These are phyloP conservation scores for Tiphia femorata DNA, from an alignment of 2,888 invertebrate species.

Conservation along the genomic window DNA sequence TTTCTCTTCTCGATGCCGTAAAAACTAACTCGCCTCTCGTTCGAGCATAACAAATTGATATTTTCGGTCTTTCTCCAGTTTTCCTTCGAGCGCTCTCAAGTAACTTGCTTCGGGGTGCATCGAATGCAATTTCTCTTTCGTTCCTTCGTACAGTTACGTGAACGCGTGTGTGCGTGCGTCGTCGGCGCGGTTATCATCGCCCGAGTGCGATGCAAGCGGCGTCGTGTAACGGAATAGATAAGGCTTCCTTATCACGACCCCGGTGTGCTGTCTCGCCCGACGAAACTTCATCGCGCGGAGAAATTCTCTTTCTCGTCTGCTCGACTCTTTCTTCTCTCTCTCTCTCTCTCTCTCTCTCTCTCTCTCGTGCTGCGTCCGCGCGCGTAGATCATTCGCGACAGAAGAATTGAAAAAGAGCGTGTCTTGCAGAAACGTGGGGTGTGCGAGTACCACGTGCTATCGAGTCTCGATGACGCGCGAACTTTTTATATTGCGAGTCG, in stretches of 20 bases:
- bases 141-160: slow-evolving; percentile 31
- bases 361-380: not conserved
- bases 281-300: slow-evolving; percentile 1
- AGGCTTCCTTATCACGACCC: slow-evolving; percentile 1
- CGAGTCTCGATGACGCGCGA: too few species aligned
- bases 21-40: too few species aligned
- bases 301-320: not conserved
- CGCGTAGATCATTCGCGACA: too few species aligned
- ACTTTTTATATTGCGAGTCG: too few species aligned
- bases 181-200: slow-evolving; percentile 37
- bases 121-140: not conserved
- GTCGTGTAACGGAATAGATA: slow-evolving; percentile 31
- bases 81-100: slow-evolving; percentile 3
- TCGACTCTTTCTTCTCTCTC: not conserved
- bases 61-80: not conserved
- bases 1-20: too few species aligned
- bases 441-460: too few species aligned
- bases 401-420: too few species aligned
- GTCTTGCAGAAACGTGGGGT: too few species aligned
- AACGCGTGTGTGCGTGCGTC: slow-evolving; percentile 30
- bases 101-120: not conserved
- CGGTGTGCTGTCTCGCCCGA: slow-evolving; percentile 2
- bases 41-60: not conserved
- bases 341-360: not conserved
- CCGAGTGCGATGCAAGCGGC: slow-evolving; percentile 34